Evolutionary conservation across 1,140 invertebrate genomes (phyloP), one percentile per base, ranked within the genome.

Genomic region (Leptestheria dahalacensis): DNA sequence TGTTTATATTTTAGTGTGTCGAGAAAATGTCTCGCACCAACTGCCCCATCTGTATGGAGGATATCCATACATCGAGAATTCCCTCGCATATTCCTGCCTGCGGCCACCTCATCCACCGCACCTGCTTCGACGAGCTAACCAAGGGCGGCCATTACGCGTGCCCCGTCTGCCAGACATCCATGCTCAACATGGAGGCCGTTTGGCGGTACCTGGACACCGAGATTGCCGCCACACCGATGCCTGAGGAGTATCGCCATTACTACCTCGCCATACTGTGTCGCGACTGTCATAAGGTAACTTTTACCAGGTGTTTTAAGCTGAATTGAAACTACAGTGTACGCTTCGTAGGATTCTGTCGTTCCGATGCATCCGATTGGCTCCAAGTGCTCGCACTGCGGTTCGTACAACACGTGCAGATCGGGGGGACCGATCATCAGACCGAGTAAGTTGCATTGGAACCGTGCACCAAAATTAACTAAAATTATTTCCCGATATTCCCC

Each of bases 31-130:
- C 86, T 1, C 79, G 83, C 11, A 80, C 83, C 1, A 87, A 89
- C 73, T 92, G 88, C 70, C 85, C 88, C 1, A 85, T 92, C 28
- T 92, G 88, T 65, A 68, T 90, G 56, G 86, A 91, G 66, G 85
- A 91, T 71, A 88, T 92, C 65, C 88, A 92, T 71, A 90, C 88
- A 18, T 90, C 87, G 48, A 77, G 87, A 48, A 87, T 86, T 68
- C 82, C 84, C 23, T 87, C 86, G 70, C 85, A 88, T 72, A 87
- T 91, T 71, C 88, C 87, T 2, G 78, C 82, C 64, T 92, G 88
- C 72, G 86, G 87, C 0, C 88, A 92, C 75, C 72, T 91, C 57
- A 72, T 91, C 63, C 88, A 91, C 71, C 78, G 82, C 57, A 82
- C 80, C 6, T 89, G 86, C 71, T 88, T 88, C 68, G 82, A 87